Evolutionary conservation across 1,140 invertebrate genomes (phyloP), one percentile per base, ranked within the genome.

Genomic region (Bombus cullumanus): DNA sequence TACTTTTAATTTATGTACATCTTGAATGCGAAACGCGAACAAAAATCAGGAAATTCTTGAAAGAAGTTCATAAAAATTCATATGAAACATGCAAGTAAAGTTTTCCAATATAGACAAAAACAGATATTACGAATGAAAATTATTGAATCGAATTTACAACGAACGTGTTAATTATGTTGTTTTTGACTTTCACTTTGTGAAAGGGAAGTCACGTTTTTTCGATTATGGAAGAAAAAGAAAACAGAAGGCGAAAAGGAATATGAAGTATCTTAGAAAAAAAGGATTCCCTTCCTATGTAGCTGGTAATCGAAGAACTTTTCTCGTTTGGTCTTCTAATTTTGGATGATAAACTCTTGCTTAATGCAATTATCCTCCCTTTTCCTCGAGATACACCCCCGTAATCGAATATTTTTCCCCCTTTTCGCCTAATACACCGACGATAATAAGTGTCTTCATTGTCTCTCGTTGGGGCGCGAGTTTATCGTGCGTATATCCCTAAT

Each of bases 371-470:
- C 34, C 25, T 88, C 68, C 73, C 86, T 62, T 25, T 83, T 80
- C 22, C 80, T 37, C 28, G 74, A 41, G 12, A 81, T 71, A 88
- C 66, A 74, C 74, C 85, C 73, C 71, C 47, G 74, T 90, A 90
- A 90, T 90, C 90, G 75, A 91, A 91, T 90, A 78, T 90, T 53
- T 85, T 37, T 77, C 81, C 84, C 90, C 81, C 64, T 74, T 83
- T 84, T 86, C 86, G 77, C 53, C 86, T 83, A 88, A 91, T 90
- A 86, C 71, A 37, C 62, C 71, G 34, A 85, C 62, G 71, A 81
- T 88, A 86, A 88, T 88, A 84, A 91, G 78, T 82, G 66, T 81
- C 69, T 81, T 81, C 47, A 31, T 74, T 62, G 64, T 53, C 39
- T 22, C 25, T 57, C 59, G 39, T 69, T 31, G 37, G 57, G 83